These are phyloP conservation scores for Lethenteron camtschaticum DNA, from an alignment of 2,113 vertebrate species.

Conservation along the genomic window DNA sequence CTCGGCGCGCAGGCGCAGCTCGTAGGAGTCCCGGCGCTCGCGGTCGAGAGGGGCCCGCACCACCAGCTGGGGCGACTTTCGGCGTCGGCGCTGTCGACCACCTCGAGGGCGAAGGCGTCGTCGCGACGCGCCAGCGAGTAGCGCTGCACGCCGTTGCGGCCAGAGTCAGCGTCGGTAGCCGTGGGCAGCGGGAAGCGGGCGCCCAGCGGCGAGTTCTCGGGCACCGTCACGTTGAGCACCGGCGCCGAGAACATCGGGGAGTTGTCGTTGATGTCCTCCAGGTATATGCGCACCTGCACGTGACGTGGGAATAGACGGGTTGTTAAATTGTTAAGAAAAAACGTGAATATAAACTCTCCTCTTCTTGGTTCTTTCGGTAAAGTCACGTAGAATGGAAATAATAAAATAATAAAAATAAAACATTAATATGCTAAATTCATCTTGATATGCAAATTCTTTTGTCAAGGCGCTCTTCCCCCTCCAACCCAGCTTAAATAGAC, in stretches of 20 bases:
- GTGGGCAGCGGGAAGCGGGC: conserved; percentile 53
- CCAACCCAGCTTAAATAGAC: no score
- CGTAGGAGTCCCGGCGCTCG: conserved; percentile 76
- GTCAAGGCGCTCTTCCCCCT: no score
- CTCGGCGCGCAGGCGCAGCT: conserved; percentile 72
- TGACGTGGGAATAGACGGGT: conserved; percentile 50
- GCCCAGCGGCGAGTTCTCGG: conserved; percentile 69
- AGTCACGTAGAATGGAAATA: no score
- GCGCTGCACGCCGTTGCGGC: conserved; percentile 54
- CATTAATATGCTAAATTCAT: no score
- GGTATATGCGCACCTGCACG: conserved; percentile 78
- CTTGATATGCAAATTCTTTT: no score
- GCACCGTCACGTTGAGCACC: conserved; percentile 62
- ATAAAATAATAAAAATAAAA: no score
- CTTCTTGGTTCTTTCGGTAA: no score
- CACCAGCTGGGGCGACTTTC: conserved; percentile 78
- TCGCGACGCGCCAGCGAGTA: conserved; percentile 44
- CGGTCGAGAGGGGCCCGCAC: conserved; percentile 79
- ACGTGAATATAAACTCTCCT: no score
- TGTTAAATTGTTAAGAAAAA: no score
- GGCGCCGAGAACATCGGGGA: conserved; percentile 80
- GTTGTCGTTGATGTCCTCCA: conserved; percentile 88
- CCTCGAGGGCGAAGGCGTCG: conserved; percentile 63
- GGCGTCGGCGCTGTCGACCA: conserved; percentile 44
- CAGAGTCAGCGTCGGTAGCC: conserved; percentile 59